Evolutionary conservation across 2,888 invertebrate species (phyloP), one percentile per base, ranked within the genome.

Genomic region (Spilarctia lutea): DNA sequence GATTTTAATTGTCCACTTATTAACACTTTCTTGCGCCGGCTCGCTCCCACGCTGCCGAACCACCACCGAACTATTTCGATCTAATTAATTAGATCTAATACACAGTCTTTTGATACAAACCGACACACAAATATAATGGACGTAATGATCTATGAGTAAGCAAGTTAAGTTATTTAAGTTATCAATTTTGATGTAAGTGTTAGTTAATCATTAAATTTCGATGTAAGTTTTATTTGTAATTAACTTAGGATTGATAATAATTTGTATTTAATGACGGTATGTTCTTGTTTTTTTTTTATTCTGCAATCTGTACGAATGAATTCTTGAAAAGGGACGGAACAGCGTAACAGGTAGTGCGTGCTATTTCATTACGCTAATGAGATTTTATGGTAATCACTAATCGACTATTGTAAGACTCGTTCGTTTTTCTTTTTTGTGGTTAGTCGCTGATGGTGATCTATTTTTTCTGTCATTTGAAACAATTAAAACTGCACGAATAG

Each of bases 1-100:
- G 45, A 30, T 75, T 81, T 75, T 78, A 85, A 85, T 83, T 79
- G 77, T 69, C 60, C 79, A 76, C 71, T 80, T 81, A 80, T 39
- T 75, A 74, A 65, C 45, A 77, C 80, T 83, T 84, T 84, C 82
- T 79, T 82, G 69, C n/a, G 56, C 56, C 35, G 16, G 35, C 39
- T 20, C 68, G 69, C 35, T 74, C 70, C 66, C 74, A 74, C 66
- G 60, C 30, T 66, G 7, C 56, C 60, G 11, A 70, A 73, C 68
- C 68, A 73, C 75, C 76, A 69, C 73, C 69, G 33, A 68, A 72
- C 52, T 66, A 60, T 52, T 48, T 42, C 27, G 35, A 33, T 52
- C 67, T 68, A 67, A 72, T 72, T 72, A 72, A 72, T 72, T 72
- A 56, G 39, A 56, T 20, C 45, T 72, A 16, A 42, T 30, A 63